Conservation (phyloP, 2,113 vertebrate species). For the Pardalotus punctatus region DNA sequence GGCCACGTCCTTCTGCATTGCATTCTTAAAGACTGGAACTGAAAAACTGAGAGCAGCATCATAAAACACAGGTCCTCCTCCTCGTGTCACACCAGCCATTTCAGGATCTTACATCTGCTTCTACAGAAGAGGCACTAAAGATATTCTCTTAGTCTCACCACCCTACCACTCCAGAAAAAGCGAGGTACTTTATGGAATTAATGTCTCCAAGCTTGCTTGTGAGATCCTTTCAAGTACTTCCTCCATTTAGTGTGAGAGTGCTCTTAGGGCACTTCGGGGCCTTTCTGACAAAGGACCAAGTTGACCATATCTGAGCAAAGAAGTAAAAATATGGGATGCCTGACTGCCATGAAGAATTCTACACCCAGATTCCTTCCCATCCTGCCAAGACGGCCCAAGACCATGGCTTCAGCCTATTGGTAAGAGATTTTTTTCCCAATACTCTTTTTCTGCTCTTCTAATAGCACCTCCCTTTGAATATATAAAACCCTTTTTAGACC, state of each 20-base stretch:
- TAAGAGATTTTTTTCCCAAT: background rate
- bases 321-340: background rate
- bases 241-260: background rate
- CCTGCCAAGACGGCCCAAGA: background rate
- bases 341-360: background rate
- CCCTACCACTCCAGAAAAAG: background rate
- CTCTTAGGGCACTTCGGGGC: background rate
- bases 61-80: background rate
- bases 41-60: background rate
- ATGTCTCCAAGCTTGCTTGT: background rate
- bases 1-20: background rate
- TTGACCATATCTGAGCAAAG: background rate
- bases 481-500: background rate
- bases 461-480: background rate
- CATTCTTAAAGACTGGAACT: background rate
- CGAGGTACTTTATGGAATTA: background rate
- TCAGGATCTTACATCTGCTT: background rate
- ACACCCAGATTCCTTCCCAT: background rate
- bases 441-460: background rate
- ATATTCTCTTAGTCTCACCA: background rate
- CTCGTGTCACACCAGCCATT: background rate
- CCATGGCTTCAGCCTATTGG: background rate
- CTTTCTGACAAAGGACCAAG: background rate
- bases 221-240: background rate
- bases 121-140: background rate